Percentiles rank a stretch among this genome's conserved stretches.
These are phyloP conservation scores for Nomada fucata DNA, from an alignment of 2,888 invertebrate genomes.

Conservation along the genomic window DNA sequence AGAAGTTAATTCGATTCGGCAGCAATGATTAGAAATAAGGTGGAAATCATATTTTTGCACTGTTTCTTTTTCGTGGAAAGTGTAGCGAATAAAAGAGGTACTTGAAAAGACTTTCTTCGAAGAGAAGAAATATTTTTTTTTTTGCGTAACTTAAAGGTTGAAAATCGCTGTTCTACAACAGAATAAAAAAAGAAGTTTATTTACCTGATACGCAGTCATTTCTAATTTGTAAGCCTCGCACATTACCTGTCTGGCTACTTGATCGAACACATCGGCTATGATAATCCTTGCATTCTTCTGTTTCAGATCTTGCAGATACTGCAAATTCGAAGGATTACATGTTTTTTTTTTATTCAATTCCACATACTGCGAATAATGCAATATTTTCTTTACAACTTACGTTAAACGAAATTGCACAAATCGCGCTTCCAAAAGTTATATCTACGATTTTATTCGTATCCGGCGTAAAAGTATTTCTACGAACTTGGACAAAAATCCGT, in stretches of 20 bases:
- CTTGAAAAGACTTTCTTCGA: too few relatives aligned
- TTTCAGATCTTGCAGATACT: constrained; percentile 89
- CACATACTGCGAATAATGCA: too few relatives aligned
- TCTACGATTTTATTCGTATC: not conserved
- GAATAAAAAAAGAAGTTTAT: not conserved
- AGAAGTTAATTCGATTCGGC: too few relatives aligned
- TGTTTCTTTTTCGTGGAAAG: too few relatives aligned
- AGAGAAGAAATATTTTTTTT: too few relatives aligned
- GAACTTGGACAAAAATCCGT: not conserved
- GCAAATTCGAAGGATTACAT: constrained; percentile 62
- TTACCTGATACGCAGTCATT: constrained; percentile 87
- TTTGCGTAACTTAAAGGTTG: too few relatives aligned
- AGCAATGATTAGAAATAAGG: too few relatives aligned
- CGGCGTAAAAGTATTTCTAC: too few relatives aligned
- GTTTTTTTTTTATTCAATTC: not conserved
- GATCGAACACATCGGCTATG: constrained; percentile 91
- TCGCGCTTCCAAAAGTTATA: not conserved
- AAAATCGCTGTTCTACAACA: not conserved
- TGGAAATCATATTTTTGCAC: too few relatives aligned
- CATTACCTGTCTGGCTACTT: constrained; percentile 90
- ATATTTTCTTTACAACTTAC: too few relatives aligned
- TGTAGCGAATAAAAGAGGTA: too few relatives aligned
- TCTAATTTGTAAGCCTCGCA: constrained; percentile 91
- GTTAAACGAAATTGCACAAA: not conserved
- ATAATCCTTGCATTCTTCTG: constrained; percentile 90